Percentiles rank a stretch among this genome's conserved stretches.
These are phyloP conservation scores for Tursiops truncatus DNA, from an alignment of 2,113 vertebrate species.

Conservation along the genomic window DNA sequence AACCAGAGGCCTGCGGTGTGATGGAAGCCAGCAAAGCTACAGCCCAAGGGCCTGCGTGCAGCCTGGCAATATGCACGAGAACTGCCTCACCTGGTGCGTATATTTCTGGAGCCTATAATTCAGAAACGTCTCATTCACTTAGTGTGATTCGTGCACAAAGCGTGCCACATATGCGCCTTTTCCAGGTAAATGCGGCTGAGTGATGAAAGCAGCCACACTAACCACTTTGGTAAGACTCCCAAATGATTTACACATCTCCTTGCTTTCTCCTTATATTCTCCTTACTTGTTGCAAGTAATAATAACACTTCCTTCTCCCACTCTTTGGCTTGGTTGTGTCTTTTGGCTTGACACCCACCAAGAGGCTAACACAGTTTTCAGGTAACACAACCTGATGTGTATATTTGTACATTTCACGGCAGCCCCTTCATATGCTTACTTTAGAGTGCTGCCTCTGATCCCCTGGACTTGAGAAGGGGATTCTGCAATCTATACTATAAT, in stretches of 20 bases:
- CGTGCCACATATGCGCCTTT: not conserved
- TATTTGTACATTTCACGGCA: not conserved
- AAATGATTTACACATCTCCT: not conserved
- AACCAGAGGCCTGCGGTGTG: not conserved
- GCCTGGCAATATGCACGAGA: not conserved
- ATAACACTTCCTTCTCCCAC: not conserved
- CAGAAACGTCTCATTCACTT: not conserved
- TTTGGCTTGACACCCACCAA: not conserved
- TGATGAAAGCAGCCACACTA: not conserved
- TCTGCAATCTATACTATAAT: not conserved
- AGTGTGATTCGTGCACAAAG: constrained; percentile 4
- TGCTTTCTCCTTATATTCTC: not conserved
- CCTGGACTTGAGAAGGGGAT: not conserved
- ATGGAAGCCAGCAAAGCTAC: not conserved
- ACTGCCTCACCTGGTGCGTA: not conserved
- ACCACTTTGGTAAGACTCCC: not conserved
- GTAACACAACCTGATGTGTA: not conserved
- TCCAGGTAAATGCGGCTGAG: not conserved
- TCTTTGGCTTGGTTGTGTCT: not conserved
- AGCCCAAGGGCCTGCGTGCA: not conserved
- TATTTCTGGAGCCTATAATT: not conserved
- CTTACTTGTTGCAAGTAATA: not conserved
- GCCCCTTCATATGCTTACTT: not conserved
- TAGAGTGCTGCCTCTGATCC: not conserved
- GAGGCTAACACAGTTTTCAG: not conserved